Conservation (phyloP, 2,113 vertebrate species). For the Lophius piscatorius region DNA sequence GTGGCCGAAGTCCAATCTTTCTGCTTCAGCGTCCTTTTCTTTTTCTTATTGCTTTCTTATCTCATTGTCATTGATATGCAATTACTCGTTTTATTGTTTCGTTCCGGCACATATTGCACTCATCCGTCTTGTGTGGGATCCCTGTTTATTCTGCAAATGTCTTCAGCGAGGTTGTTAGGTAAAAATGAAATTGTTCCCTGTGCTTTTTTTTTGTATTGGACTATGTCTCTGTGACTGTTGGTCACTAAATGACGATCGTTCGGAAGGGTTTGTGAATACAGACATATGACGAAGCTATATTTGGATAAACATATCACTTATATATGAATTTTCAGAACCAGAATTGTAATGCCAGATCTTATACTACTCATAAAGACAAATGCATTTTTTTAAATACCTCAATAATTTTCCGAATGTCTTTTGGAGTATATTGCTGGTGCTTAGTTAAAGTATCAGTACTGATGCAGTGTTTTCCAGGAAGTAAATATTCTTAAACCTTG, state of each 20-base stretch:
- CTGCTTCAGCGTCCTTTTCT: constrained; percentile 19
- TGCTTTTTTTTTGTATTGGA: background rate
- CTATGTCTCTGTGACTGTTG: background rate
- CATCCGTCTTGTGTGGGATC: constrained; percentile 17
- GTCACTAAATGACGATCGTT: background rate
- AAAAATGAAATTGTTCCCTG: background rate
- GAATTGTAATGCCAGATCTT: constrained; percentile 2
- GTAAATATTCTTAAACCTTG: no score
- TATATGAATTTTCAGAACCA: constrained; percentile 7
- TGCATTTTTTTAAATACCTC: no score
- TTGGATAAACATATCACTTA: no score
- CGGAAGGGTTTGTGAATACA: no score
- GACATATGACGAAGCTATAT: no score
- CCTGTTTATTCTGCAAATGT: constrained; percentile 4
- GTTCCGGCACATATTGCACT: constrained; percentile 18
- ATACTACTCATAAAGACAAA: no score
- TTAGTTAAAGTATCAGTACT: no score
- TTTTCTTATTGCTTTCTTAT: constrained; percentile 37
- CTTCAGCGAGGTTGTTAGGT: background rate
- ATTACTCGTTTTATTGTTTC: constrained; percentile 42
- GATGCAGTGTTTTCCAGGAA: no score
- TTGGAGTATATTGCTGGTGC: no score
- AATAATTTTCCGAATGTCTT: no score
- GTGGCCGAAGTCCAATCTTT: constrained; percentile 35
- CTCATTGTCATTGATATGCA: constrained; percentile 25